Evolutionary conservation across 2,888 invertebrate species (phyloP).

Genomic region (Pterostichus madidus): DNA sequence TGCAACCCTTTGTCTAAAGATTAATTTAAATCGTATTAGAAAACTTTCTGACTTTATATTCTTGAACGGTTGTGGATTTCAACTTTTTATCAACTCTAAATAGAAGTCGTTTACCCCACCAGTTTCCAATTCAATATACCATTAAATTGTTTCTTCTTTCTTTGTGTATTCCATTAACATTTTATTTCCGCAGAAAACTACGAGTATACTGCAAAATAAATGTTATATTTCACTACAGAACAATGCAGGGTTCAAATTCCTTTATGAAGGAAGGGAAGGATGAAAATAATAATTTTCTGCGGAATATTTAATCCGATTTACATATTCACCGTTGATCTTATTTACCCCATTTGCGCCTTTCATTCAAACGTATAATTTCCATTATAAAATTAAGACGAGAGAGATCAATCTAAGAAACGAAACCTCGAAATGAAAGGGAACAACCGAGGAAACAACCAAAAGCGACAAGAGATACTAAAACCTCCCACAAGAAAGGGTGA

Average conservation of each 20-base stretch:
- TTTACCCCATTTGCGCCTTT: constrained; percentile 32
- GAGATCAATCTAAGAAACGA: constrained; percentile 12
- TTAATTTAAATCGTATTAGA: constrained; percentile 32
- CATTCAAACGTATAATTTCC: constrained; percentile 42
- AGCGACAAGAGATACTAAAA: background rate
- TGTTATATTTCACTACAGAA: background rate
- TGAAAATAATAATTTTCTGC: background rate
- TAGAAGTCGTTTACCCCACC: constrained; percentile 15
- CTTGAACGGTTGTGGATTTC: background rate
- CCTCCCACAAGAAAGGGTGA: background rate
- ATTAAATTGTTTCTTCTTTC: background rate
- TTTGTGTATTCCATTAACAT: too few species aligned
- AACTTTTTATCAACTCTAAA: constrained; percentile 33
- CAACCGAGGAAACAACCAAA: background rate
- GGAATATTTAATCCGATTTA: constrained; percentile 42
- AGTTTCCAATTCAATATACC: constrained; percentile 17
- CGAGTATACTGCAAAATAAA: constrained; percentile 1
- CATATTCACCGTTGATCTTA: constrained; percentile 4
- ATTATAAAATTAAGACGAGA: constrained; percentile 45
- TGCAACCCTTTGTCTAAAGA: constrained; percentile 6
- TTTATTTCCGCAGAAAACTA: background rate
- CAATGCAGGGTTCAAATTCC: background rate
- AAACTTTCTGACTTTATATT: constrained; percentile 21
- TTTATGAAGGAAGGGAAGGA: background rate
- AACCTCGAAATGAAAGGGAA: background rate